Percentiles rank a stretch among this genome's conserved stretches.
Conservation (phyloP, 2,797 vertebrate species). For the Alectoris magna region DNA sequence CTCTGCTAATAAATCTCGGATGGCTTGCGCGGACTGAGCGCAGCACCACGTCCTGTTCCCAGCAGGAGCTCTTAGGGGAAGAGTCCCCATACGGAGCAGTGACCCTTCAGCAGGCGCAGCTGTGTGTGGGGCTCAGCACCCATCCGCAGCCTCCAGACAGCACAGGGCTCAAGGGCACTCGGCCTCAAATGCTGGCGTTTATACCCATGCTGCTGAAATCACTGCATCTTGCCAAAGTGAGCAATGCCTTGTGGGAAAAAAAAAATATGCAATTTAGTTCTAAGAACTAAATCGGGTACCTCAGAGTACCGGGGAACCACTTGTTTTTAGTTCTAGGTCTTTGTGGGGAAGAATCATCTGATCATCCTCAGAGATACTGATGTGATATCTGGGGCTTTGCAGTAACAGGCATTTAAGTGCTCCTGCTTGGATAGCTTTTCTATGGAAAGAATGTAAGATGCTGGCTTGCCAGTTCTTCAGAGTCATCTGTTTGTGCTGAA, state of each 20-base stretch:
- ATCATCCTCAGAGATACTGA: neutral
- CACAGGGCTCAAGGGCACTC: neutral
- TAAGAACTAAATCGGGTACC: neutral
- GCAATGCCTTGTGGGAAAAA: neutral
- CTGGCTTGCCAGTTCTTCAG: neutral
- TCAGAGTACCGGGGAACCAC: neutral
- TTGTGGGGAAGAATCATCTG: neutral
- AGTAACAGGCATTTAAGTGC: neutral
- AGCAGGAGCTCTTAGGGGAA: neutral
- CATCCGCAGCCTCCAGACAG: rapidly evolving
- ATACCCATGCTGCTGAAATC: neutral
- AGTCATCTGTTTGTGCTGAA: slow-evolving; percentile 29
- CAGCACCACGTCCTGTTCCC: neutral
- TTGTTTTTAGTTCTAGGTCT: neutral
- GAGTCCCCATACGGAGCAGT: neutral
- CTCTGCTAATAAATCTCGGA: rapidly evolving
- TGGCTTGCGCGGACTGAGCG: neutral
- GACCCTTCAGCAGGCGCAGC: neutral
- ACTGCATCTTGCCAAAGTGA: neutral
- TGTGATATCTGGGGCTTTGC: neutral
- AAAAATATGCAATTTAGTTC: neutral
- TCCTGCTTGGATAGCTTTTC: slow-evolving; percentile 33
- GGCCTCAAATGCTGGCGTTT: neutral
- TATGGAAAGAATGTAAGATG: slow-evolving; percentile 36
- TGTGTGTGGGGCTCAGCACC: neutral